Evolutionary conservation across 2,888 invertebrate species (phyloP).

Genomic region (Lasioglossum malachurum): DNA sequence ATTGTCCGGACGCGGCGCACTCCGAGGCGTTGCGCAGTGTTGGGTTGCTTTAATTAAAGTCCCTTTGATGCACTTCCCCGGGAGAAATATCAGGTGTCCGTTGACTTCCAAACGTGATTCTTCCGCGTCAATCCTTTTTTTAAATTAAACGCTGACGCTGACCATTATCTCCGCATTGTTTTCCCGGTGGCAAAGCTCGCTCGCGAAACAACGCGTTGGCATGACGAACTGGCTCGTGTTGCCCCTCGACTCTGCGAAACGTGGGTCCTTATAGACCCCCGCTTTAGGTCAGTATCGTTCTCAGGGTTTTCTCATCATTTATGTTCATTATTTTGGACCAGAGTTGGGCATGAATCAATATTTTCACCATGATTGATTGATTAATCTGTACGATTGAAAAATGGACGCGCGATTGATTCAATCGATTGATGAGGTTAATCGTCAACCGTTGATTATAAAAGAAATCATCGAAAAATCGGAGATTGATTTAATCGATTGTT

Average conservation of each 20-base stretch:
- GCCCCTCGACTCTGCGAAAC: neutral
- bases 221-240: neutral
- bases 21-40: slow-evolving; percentile 19
- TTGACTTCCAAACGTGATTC: slow-evolving; percentile 10
- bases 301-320: neutral
- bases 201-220: neutral
- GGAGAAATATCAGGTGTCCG: slow-evolving; percentile 29
- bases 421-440: too few relatives aligned
- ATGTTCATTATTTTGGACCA: neutral
- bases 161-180: slow-evolving; percentile 7
- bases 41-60: slow-evolving; percentile 46
- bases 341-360: too few relatives aligned
- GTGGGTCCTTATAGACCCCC: neutral
- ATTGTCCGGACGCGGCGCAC: slow-evolving; percentile 31
- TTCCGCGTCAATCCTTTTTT: neutral
- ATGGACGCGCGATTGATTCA: too few relatives aligned
- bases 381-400: too few relatives aligned
- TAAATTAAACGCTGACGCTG: slow-evolving; percentile 21
- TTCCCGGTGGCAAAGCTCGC: neutral
- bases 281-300: neutral
- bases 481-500: too few relatives aligned
- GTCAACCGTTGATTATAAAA: too few relatives aligned
- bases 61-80: slow-evolving; percentile 10
- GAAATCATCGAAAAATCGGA: too few relatives aligned
- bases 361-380: too few relatives aligned